Evolutionary conservation across 2,888 invertebrate species (phyloP), one percentile per base, ranked within the genome.

Genomic region (Cerceris rybyensis): DNA sequence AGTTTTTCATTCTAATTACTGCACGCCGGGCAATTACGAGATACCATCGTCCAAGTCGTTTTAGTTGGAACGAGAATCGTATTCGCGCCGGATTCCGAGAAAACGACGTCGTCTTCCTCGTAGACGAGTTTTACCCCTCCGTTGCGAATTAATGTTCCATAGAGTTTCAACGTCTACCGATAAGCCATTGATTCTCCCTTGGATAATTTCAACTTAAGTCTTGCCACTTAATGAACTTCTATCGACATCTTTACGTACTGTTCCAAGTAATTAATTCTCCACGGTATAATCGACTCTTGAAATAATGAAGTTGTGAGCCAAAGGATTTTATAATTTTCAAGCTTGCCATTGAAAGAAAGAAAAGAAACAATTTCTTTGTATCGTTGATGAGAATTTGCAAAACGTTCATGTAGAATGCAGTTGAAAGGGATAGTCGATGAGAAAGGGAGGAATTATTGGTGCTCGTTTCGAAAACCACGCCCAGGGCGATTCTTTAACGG

Each of bases 1-100:
- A 86, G 87, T 88, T 88, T 90, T 87, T 89, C 88, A 89, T 90
- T 89, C 81, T 80, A 70, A 82, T 81, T 85, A 81, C 81, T 83
- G 65, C 70, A 63, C 60, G 66, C 61, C 64, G 54, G 67, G 84
- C 83, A 86, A 89, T 87, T 86, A 86, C 73, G 65, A 83, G 86
- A 87, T 86, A 84, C 78, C 83, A 86, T 83, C 74, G 68, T 42
- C 71, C 64, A 46, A 52, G 70, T 59, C 57, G 69, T 67, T 83
- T 83, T 57, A 42, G 43, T 68, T 68, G 55, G 54, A 70, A 70
- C 64, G 41, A 67, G 70, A 13, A 78, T 63, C 70, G 46, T 41
- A 14, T 57, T 57, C 66, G 17, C 54, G 41, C 7, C 41, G 61
- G 16, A 63, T 77, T 65, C 57, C 58, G 64, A 43, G 54, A 70